Evolutionary conservation across 2,113 vertebrate species (phyloP), one percentile per base, ranked within the genome.

Genomic region (Corynorhinus townsendii): DNA sequence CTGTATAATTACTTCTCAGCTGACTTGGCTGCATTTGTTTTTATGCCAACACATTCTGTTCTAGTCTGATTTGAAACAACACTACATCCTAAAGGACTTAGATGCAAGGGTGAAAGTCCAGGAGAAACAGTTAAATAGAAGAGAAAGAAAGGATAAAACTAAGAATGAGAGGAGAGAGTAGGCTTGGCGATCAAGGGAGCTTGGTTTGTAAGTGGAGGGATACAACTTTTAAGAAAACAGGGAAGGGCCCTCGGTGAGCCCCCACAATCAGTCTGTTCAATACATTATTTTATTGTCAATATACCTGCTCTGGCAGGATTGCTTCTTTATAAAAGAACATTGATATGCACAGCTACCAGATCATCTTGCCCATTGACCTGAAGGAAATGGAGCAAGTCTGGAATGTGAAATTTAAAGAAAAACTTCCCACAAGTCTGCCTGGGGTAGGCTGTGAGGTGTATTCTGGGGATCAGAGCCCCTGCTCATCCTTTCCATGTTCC

Each of bases 101-200:
- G 47, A 69, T 66, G 38, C 1, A 76, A 76, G 33, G 83, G 24
- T 40, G 26, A 40, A 90, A 45, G 40, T 47, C 86, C 92, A 66
- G 89, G 80, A 92, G 11, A 56, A 79, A 71, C 26, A 71, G 35
- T 7, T 81, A 93, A 72, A 73, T 38, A 90, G 94, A 93, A 95
- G 5, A 16, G 5, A 45, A 66, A 2, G 11, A 19, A 69, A 52
- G 68, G 95, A 69, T 0, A 12, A 71, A 95, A 45, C 1, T 11
- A 26, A 82, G 81, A 82, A 49, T 9, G 69, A 79, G 69, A 79
- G 30, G 33, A 15, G 16, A 64, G 72, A 5, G 1, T 2, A 28
- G n/a, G 20, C 24, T 30, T 8, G 15, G 14, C 11, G 11, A 24
- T 22, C 47, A 47, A 86, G 30, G 45, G 9, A 86, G 9, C 30